Evolutionary conservation across 2,113 vertebrate species (phyloP).

Genomic region (Australoheros scitulus): DNA sequence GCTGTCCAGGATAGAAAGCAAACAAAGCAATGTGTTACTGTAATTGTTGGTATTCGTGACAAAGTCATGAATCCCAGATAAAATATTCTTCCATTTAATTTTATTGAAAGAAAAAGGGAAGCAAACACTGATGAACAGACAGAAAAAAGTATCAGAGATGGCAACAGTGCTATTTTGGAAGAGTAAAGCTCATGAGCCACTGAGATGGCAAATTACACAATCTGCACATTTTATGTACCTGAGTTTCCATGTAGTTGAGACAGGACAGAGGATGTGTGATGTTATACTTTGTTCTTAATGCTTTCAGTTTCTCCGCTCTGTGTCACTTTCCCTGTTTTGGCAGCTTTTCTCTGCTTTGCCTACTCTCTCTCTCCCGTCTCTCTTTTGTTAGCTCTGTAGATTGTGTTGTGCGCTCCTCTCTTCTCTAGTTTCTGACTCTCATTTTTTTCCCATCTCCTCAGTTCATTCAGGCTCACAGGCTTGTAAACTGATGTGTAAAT

Average conservation of each 20-base stretch:
- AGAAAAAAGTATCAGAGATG: not conserved
- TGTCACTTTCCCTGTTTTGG: conserved; percentile 6
- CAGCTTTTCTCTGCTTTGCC: not conserved
- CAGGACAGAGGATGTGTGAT: not conserved
- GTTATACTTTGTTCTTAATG: not conserved
- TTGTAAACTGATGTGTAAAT: not conserved
- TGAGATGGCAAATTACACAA: not conserved
- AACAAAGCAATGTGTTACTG: not conserved
- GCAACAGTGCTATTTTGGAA: not conserved
- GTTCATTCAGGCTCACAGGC: not conserved
- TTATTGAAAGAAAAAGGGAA: not conserved
- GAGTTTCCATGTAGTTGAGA: not conserved
- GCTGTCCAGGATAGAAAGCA: not conserved
- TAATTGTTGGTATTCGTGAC: not conserved
- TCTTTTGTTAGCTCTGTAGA: not conserved
- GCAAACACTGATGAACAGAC: not conserved
- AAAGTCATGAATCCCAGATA: not conserved
- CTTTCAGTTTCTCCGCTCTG: not conserved
- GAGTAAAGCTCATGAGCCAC: not conserved
- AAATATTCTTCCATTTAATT: not conserved
- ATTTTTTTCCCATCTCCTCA: not conserved
- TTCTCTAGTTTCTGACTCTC: not conserved
- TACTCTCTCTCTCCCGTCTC: not conserved
- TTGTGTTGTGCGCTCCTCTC: not conserved
- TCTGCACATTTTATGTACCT: not conserved